Evolutionary conservation across 2,113 vertebrate genomes (phyloP).

Genomic region (Actenoides hombroni): DNA sequence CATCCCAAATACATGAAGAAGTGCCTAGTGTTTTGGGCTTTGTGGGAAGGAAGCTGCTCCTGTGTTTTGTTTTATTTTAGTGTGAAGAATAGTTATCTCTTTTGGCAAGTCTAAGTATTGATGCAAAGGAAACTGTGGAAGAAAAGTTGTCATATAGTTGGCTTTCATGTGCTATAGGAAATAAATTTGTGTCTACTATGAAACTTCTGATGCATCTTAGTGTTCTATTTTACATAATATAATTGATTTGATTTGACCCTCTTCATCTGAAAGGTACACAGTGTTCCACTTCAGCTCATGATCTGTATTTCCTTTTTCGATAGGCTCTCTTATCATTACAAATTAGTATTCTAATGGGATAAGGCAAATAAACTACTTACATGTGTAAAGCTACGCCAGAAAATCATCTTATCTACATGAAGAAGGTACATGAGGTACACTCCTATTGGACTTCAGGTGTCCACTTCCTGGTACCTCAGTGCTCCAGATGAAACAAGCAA

Average conservation of each 20-base stretch:
- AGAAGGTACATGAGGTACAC: conserved; percentile 1
- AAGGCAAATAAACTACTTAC: conserved; percentile 4
- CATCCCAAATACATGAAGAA: not conserved
- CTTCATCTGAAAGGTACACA: not conserved
- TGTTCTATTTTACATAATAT: not conserved
- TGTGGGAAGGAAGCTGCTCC: not conserved
- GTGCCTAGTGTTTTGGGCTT: not conserved
- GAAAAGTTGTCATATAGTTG: not conserved
- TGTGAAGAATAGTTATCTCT: not conserved
- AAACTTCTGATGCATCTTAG: not conserved
- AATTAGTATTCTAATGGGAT: not conserved
- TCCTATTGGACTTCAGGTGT: not conserved
- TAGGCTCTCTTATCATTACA: conserved; percentile 20
- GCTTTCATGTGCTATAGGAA: not conserved
- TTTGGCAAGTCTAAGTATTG: not conserved
- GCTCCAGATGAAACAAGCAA: not conserved
- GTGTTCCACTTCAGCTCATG: not conserved
- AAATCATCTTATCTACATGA: conserved; percentile 14
- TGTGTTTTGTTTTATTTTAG: not conserved
- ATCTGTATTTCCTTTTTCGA: conserved; percentile 31
- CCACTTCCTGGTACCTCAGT: not conserved
- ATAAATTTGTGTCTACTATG: not conserved
- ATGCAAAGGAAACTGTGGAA: not conserved
- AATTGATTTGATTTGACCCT: not conserved
- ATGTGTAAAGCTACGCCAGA: not conserved